phyloP scores from a whole-genome alignment of 2,888 invertebrate genomes.

The Plagodis dolabraria region DNA sequence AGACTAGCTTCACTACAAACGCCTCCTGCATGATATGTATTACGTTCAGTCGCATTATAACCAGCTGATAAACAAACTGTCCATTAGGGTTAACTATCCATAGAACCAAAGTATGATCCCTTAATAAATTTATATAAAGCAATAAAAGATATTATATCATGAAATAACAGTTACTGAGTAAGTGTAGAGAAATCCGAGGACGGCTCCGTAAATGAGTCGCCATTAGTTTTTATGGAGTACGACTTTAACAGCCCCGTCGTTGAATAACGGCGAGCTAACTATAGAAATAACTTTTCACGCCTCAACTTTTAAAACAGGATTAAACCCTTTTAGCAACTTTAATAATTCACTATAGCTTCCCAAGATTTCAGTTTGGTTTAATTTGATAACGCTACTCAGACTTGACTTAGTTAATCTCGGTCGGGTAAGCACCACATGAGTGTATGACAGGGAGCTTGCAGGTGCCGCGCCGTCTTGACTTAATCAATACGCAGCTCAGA shows the following conservation, averaged over 20 bases:
- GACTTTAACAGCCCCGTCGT: constrained; percentile 43
- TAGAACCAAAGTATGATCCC: background rate
- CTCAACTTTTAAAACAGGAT: constrained; percentile 2
- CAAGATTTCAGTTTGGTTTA: background rate
- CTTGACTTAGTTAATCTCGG: constrained; percentile 26
- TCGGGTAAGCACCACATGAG: constrained; percentile 41
- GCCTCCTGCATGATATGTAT: no score
- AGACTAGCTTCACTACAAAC: no score
- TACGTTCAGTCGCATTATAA: no score
- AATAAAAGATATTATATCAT: constrained; percentile 21
- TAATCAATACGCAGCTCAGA: constrained; percentile 55
- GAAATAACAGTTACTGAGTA: constrained; percentile 40
- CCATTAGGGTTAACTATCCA: no score
- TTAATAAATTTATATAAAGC: background rate
- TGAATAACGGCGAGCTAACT: constrained; percentile 47
- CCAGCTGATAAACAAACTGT: no score
- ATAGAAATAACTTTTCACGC: constrained; percentile 50
- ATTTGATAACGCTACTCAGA: background rate
- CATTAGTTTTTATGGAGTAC: constrained; percentile 67
- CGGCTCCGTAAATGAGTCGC: constrained; percentile 52
- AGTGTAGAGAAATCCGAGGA: constrained; percentile 41
- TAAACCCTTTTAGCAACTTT: background rate
- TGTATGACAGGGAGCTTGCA: constrained; percentile 38
- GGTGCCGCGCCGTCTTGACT: constrained; percentile 44
- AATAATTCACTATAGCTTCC: background rate